Percentiles rank a stretch among this genome's conserved stretches.
phyloP scores from a whole-genome alignment of 2,113 vertebrate species.

The Megaptera novaeangliae region DNA sequence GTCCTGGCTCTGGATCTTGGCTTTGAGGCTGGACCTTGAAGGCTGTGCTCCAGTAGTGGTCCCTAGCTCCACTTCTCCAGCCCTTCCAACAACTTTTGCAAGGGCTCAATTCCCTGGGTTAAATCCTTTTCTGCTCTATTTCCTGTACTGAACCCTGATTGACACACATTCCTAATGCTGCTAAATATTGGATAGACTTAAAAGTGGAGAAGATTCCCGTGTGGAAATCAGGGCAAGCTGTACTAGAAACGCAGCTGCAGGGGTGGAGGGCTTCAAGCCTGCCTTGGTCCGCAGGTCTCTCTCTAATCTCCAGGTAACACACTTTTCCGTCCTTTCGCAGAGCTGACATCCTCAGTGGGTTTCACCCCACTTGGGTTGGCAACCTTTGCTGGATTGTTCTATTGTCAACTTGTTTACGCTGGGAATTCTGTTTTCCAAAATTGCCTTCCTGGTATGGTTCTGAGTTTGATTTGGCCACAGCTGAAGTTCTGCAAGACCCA shows the following conservation, averaged over 20 bases:
- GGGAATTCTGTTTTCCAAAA: background rate
- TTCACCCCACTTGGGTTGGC: background rate
- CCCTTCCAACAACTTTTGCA: background rate
- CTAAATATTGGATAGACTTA: background rate
- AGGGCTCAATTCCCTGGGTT: background rate
- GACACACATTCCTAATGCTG: background rate
- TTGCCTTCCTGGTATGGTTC: background rate
- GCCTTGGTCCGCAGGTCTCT: background rate
- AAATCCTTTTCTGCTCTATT: background rate
- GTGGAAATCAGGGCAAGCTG: background rate
- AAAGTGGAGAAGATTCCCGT: background rate
- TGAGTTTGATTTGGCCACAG: background rate
- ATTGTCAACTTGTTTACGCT: background rate
- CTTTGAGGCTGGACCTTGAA: background rate
- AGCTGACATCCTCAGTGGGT: background rate
- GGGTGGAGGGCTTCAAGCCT: background rate
- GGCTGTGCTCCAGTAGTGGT: background rate
- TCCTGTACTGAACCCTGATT: background rate
- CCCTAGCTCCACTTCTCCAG: background rate
- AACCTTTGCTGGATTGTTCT: background rate
- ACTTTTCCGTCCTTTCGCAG: background rate
- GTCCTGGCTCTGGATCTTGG: background rate
- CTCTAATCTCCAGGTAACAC: background rate
- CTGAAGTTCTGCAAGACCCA: background rate
- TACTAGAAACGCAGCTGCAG: background rate